These are phyloP conservation scores for Lithophane semibrunnea DNA, from an alignment of 2,888 invertebrate species.

Conservation along the genomic window DNA sequence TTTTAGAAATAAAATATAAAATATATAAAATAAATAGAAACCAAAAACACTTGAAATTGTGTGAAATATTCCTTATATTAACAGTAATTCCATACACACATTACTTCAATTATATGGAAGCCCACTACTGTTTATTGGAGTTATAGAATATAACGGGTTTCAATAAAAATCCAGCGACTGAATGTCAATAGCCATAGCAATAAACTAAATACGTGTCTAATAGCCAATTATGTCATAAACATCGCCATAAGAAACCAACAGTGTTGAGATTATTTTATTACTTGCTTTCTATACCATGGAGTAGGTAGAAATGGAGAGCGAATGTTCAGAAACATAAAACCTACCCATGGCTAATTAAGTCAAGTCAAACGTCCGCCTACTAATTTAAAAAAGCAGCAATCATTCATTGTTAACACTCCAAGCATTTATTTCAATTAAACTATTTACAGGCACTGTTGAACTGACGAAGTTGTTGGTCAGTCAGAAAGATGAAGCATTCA, in stretches of 20 bases:
- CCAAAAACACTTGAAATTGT: neutral
- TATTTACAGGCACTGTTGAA: neutral
- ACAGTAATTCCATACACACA: neutral
- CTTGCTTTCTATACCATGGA: slow-evolving; percentile 42
- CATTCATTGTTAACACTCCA: neutral
- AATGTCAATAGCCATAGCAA: slow-evolving; percentile 60
- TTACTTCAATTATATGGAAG: slow-evolving; percentile 37
- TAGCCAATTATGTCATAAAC: slow-evolving; percentile 74
- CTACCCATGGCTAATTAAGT: neutral
- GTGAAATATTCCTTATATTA: neutral
- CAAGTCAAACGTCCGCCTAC: too few relatives aligned
- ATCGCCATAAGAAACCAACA: slow-evolving; percentile 56
- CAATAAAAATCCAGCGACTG: slow-evolving; percentile 56
- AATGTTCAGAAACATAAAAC: too few relatives aligned
- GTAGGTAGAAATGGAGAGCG: slow-evolving; percentile 29
- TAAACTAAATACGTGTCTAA: slow-evolving; percentile 68
- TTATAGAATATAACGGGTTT: slow-evolving; percentile 46
- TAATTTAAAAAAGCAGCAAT: neutral
- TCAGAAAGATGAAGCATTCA: neutral
- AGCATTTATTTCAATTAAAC: neutral
- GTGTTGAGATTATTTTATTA: slow-evolving; percentile 65
- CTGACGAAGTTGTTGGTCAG: neutral
- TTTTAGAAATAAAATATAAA: too few relatives aligned
- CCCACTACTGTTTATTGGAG: slow-evolving; percentile 53
- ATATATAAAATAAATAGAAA: too few relatives aligned